Base-by-base conservation (phyloP, 1,140 invertebrate species). In the Drosophila lacteicornis region DNA sequence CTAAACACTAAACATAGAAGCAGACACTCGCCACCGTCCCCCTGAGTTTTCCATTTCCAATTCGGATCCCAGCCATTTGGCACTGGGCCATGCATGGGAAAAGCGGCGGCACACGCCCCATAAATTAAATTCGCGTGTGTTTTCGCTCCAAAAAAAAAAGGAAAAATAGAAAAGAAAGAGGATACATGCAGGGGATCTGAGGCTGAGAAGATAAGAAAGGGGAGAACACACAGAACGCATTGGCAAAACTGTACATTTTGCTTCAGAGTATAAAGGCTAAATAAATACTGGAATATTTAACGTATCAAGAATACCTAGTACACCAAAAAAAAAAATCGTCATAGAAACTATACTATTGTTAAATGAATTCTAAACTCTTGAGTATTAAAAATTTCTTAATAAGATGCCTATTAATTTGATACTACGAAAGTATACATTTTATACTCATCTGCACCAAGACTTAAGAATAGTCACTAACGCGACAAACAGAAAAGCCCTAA, bases 81-180 rank as follows among this genome's bases (percentile, higher is more conserved):
- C 84, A 90, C 51, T 85, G 81, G 78, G 81, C 84, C 84, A 88
- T 61, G 56, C 68, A 76, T 65, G 79, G 79, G 60, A 73, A 42
- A 73, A 73, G 70, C 70, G 67, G 33, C 66, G 70, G 70, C 70
- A 74, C 67, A 88, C 85, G 86, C 81, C 85, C 68, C 81, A 82
- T 88, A 88, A 88, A 88, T 88, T 90, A 91, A 85, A 85, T 66
- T 90, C 75, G 81, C 75, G 79, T 81, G 80, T 82, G 75, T 87
- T 69, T 67, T 75, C 30, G 13, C 58, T 60, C n/a, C 57, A 50
- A 60, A 77, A 49, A 51, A 15, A 3, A 15, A 9, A 9, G 12
- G 2, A 27, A 55, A 55, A 55, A 15, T 22, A 38, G 19, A 5
- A 25, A 22, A 40, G 19, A 56, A 40, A 22, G 25, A 11, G 13